phyloP scores from a whole-genome alignment of 2,888 invertebrate species.

The Geotrupes spiniger region DNA sequence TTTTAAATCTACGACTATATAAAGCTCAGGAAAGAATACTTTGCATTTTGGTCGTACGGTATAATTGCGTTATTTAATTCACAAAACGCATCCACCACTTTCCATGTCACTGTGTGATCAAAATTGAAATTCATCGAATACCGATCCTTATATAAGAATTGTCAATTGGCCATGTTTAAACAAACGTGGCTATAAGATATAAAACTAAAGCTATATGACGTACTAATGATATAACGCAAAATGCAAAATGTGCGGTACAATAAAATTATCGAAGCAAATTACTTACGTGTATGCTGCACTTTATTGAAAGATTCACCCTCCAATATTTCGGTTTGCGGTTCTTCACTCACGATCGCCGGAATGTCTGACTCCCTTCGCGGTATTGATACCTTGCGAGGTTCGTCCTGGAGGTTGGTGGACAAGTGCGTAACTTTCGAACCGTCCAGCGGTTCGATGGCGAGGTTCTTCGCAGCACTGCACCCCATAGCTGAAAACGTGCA shows the following conservation, averaged over 20 bases:
- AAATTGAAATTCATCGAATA: too few species aligned
- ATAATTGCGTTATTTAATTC: too few species aligned
- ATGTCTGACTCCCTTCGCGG: constrained; percentile 34
- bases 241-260: not conserved
- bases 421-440: constrained; percentile 29
- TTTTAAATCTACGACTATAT: not conserved
- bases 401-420: constrained; percentile 25
- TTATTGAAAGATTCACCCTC: constrained; percentile 40
- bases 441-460: constrained; percentile 43
- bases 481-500: constrained; percentile 34
- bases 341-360: constrained; percentile 41
- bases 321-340: constrained; percentile 41
- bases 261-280: too few species aligned
- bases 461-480: constrained; percentile 45
- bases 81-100: too few species aligned
- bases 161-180: too few species aligned
- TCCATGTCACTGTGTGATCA: too few species aligned
- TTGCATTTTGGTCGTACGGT: too few species aligned
- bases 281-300: constrained; percentile 42
- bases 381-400: constrained; percentile 33
- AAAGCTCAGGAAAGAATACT: not conserved
- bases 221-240: not conserved
- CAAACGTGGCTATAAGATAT: too few species aligned
- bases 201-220: too few species aligned
- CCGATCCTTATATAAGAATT: too few species aligned